These are phyloP conservation scores for Leptonema lineaticorne DNA, from an alignment of 1,140 invertebrate species.

Conservation along the genomic window DNA sequence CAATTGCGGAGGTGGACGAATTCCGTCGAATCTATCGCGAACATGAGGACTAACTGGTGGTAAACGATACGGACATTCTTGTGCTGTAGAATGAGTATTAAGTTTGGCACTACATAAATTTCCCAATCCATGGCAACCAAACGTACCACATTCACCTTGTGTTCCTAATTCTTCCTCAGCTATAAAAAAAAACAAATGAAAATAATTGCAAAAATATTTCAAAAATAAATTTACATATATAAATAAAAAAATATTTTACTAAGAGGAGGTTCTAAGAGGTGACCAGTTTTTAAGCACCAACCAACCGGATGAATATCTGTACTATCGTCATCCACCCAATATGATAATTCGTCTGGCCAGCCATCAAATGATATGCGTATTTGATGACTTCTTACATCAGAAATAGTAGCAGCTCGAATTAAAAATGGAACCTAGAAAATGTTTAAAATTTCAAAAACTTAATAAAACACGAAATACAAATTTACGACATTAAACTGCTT, in stretches of 20 bases:
- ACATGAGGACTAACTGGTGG: slow-evolving; percentile 38
- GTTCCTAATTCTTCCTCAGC: slow-evolving; percentile 63
- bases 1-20: slow-evolving; percentile 33
- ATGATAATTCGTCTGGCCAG: slow-evolving; percentile 83
- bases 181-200: slow-evolving; percentile 45
- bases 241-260: slow-evolving; percentile 55
- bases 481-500: no score
- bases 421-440: slow-evolving; percentile 58
- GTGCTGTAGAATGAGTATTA: slow-evolving; percentile 72
- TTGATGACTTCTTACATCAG: slow-evolving; percentile 73
- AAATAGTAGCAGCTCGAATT: slow-evolving; percentile 83
- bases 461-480: no score
- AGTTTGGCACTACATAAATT: slow-evolving; percentile 75
- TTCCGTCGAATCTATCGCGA: slow-evolving; percentile 57
- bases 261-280: slow-evolving; percentile 80
- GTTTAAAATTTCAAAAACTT: background rate
- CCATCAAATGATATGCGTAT: slow-evolving; percentile 89
- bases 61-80: slow-evolving; percentile 79
- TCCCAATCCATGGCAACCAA: slow-evolving; percentile 78
- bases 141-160: slow-evolving; percentile 67
- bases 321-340: slow-evolving; percentile 89
- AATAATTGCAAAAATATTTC: background rate
- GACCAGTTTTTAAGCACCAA: slow-evolving; percentile 86
- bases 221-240: slow-evolving; percentile 8
- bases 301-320: slow-evolving; percentile 88